Conservation (phyloP, 2,888 invertebrate species). For the Tetropium fuscum region DNA sequence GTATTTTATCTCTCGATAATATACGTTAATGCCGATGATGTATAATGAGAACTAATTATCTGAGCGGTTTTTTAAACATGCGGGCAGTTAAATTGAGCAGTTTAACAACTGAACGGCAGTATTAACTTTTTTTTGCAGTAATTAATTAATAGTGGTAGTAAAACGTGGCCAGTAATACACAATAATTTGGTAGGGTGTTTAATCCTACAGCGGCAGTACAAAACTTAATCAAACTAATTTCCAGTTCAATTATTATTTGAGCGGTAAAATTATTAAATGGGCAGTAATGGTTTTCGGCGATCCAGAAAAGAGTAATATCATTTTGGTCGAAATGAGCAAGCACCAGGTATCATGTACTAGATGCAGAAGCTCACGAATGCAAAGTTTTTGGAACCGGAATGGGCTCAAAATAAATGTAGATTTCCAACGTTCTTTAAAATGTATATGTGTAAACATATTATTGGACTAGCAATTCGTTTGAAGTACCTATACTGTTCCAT, state of each 20-base stretch:
- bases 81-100: background rate
- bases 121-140: background rate
- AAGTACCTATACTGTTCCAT: constrained; percentile 24
- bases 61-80: constrained; percentile 2
- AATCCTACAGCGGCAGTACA: constrained; percentile 1
- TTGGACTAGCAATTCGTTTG: constrained; percentile 27
- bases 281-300: no score
- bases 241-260: background rate
- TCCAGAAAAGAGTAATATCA: no score
- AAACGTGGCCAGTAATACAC: background rate
- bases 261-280: background rate
- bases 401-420: no score
- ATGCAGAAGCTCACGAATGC: no score
- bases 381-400: no score
- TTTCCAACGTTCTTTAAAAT: no score
- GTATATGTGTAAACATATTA: constrained; percentile 3
- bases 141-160: background rate
- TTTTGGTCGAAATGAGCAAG: no score
- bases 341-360: no score
- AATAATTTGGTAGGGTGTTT: background rate
- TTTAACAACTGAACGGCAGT: background rate
- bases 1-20: no score
- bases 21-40: no score
- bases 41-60: background rate
- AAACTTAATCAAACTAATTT: background rate